A percentile compares a stretch with the other conserved stretches of the same genome.
Conservation (phyloP, 2,113 vertebrate species). For the Cephalopholis sonnerati region DNA sequence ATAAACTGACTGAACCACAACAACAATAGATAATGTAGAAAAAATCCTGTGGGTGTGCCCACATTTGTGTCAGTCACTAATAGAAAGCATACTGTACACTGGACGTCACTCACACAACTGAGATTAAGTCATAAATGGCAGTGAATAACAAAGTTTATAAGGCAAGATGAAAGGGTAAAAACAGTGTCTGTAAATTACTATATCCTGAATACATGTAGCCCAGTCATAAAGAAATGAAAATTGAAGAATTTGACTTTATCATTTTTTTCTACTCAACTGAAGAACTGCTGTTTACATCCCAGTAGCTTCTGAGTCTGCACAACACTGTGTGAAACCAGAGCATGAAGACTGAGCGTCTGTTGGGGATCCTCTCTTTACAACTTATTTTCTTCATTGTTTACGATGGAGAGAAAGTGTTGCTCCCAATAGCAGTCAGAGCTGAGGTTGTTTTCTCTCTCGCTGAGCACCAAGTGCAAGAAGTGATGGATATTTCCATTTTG, state of each 20-base stretch:
- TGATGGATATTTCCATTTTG: not conserved
- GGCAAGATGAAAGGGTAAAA: too few relatives aligned
- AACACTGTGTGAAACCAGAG: not conserved
- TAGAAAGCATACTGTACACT: too few relatives aligned
- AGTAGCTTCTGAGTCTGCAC: not conserved
- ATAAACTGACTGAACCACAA: too few relatives aligned
- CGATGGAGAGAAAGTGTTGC: not conserved
- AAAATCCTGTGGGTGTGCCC: too few relatives aligned
- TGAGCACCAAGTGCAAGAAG: not conserved
- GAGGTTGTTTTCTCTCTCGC: not conserved
- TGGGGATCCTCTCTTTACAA: constrained; percentile 2
- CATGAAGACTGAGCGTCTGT: not conserved
- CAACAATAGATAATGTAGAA: too few relatives aligned
- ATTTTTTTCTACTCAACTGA: not conserved
- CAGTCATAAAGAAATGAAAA: not conserved
- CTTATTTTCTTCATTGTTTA: constrained; percentile 4
- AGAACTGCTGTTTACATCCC: not conserved
- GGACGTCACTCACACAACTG: too few relatives aligned
- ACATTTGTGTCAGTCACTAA: too few relatives aligned
- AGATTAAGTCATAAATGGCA: too few relatives aligned
- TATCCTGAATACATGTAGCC: not conserved
- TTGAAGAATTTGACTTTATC: not conserved
- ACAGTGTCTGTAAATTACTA: not conserved
- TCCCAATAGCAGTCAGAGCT: not conserved
- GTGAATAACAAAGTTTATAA: too few relatives aligned